Evolutionary conservation across 2,888 invertebrate species (phyloP), one percentile per base, ranked within the genome.

Genomic region (Rhamphomyia laevipes): DNA sequence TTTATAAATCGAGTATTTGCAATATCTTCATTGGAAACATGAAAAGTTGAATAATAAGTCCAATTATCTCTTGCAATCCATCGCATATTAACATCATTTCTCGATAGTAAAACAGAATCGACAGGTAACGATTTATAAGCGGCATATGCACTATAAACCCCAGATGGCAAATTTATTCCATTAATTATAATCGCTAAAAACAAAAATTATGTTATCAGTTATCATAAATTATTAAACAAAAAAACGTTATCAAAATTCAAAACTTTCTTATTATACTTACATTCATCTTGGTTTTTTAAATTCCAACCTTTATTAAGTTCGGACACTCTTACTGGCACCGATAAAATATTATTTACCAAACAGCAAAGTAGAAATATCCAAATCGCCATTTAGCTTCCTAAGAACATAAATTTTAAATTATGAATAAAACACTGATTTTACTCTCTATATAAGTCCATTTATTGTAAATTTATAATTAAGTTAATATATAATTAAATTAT

Each of bases 21-120:
- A 71, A 55, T 31, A 67, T 56, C 53, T 18, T 61, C 44, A n/a
- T 63, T 57, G 30, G 69, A 74, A 74, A 52, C 80, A 61, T 73
- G 64, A 63, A 94, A 88, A 15, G 62, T 68, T 50, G 73, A 77
- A 0, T 70, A 72, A 62, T 90, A 95, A 0, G 77, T 83, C 88
- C 95, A 92, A 49, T 84, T 76, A 37, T 81, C 80, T 57, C 81
- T 74, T 0, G 85, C 82, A 18, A 95, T 81, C 93, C 94, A 94
- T 59, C 86, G 75, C 48, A 86, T 81, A 18, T 75, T 68, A 0
- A 84, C 73, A 69, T 95, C 94, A 65, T 93, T 92, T 59, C 77
- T 80, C 10, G 79, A 76, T 47, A 71, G 70, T 56, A 89, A 53
- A 7, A 70, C 49, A 46, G 63, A 62, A 9, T 50, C 53, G 0